Conservation (phyloP, 2,113 vertebrate species). For the Scortum barcoo region DNA sequence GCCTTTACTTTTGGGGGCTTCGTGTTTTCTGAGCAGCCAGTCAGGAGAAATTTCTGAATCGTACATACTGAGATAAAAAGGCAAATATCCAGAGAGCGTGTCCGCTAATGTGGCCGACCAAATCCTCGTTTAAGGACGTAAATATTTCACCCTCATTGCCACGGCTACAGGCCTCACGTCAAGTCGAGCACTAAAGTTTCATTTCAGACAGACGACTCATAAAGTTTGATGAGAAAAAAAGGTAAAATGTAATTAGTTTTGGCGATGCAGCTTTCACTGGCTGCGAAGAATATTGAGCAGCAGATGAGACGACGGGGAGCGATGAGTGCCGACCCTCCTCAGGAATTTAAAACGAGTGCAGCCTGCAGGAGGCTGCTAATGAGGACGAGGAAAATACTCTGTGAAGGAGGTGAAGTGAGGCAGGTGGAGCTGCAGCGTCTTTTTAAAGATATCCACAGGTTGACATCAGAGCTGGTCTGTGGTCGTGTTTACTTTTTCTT, state of each 20-base stretch:
- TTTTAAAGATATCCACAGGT: no score
- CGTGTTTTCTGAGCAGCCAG: neutral
- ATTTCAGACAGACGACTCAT: neutral
- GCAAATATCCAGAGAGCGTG: neutral
- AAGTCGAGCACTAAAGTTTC: neutral
- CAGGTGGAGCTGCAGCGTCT: no score
- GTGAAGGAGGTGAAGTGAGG: no score
- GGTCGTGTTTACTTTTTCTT: no score
- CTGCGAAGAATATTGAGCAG: neutral
- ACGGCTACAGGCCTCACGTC: neutral
- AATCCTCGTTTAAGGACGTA: neutral
- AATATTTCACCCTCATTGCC: neutral
- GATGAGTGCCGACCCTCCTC: neutral
- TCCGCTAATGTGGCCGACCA: neutral
- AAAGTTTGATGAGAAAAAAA: slow-evolving; percentile 3
- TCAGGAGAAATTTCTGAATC: neutral
- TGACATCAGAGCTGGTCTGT: no score
- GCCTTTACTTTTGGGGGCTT: neutral
- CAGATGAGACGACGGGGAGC: neutral
- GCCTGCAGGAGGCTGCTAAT: slow-evolving; percentile 6
- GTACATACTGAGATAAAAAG: neutral
- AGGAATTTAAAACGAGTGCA: neutral
- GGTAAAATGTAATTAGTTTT: neutral
- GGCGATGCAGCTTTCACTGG: neutral
- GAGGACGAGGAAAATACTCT: neutral